Conservation (phyloP, 1,140 invertebrate species). For the Heliconius congener region DNA sequence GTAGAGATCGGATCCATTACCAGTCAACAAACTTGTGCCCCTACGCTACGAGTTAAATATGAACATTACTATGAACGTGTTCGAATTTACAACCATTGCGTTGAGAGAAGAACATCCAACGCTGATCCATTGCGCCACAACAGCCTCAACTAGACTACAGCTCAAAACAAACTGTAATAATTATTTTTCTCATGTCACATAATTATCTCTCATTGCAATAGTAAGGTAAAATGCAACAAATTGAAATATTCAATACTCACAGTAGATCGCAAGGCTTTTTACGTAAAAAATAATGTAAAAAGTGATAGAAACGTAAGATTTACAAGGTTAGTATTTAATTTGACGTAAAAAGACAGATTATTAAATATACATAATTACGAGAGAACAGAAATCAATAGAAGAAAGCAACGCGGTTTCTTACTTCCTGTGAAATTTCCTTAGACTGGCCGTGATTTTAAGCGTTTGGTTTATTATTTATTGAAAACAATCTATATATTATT, state of each 20-base stretch:
- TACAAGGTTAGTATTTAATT: constrained; percentile 6
- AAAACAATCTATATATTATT: too few relatives aligned
- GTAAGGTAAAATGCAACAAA: not conserved
- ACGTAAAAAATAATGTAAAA: constrained; percentile 6
- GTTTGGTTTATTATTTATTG: constrained; percentile 1
- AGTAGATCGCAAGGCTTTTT: not conserved
- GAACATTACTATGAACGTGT: too few relatives aligned
- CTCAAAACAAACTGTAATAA: not conserved
- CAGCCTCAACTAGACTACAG: not conserved
- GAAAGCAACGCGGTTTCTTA: not conserved
- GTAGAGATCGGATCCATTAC: too few relatives aligned
- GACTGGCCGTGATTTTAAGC: not conserved
- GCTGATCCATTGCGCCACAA: too few relatives aligned
- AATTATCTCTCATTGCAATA: not conserved
- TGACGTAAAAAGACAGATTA: not conserved
- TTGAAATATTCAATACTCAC: not conserved
- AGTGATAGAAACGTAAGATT: constrained; percentile 5
- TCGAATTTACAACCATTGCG: too few relatives aligned
- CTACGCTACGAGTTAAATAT: too few relatives aligned
- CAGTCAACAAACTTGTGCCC: too few relatives aligned
- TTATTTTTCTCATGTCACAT: not conserved
- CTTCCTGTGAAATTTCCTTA: constrained; percentile 21
- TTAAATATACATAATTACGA: not conserved
- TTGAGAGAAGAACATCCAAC: too few relatives aligned
- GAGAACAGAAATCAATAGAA: constrained; percentile 17